These are phyloP conservation scores for Cyclopterus lumpus DNA, from an alignment of 2,797 vertebrate species.

Conservation along the genomic window DNA sequence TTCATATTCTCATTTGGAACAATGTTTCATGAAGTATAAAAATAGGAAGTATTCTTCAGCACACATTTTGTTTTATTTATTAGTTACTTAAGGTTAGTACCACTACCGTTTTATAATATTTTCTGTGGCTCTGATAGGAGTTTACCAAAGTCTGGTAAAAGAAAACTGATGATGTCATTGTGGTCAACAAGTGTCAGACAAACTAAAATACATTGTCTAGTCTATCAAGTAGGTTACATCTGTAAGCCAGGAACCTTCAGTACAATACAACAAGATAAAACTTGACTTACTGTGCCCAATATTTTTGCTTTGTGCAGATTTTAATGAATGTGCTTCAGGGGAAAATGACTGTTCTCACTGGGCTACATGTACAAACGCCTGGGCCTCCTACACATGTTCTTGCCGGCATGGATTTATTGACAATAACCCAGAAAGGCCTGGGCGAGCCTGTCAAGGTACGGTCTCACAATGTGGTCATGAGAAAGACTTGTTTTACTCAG, in stretches of 20 bases:
- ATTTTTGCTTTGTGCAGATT: conserved; percentile 73
- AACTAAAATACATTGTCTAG: neutral
- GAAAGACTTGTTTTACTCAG: neutral
- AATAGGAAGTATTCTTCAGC: neutral
- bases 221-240: neutral
- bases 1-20: neutral
- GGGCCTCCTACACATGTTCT: conserved; percentile 84
- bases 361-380: conserved; percentile 83
- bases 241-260: neutral
- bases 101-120: neutral
- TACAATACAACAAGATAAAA: neutral
- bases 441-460: conserved; percentile 86
- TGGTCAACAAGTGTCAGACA: neutral
- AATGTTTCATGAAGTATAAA: neutral
- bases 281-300: neutral
- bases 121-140: neutral
- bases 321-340: conserved; percentile 81
- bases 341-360: conserved; percentile 84
- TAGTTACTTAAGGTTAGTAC: neutral
- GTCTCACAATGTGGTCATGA: neutral
- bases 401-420: conserved; percentile 78
- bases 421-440: conserved; percentile 71
- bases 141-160: too few species aligned
- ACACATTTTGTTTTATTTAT: neutral
- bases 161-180: neutral